phyloP scores from a whole-genome alignment of 2,797 vertebrate genomes.

The Yasuhikotakia modesta region DNA sequence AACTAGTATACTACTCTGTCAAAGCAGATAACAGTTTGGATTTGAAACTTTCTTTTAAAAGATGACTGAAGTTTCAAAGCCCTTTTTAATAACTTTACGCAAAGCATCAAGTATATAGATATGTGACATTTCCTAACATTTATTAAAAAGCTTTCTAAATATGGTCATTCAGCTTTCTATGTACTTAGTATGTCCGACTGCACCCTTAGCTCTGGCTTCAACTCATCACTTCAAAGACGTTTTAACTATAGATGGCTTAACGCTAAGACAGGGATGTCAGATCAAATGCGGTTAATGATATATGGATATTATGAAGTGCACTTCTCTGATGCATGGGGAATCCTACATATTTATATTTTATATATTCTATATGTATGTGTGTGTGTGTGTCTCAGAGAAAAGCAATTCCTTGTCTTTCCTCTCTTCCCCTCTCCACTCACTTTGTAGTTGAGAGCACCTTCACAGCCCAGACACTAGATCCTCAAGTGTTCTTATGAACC shows the following conservation, averaged over 20 bases:
- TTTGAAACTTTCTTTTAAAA: neutral
- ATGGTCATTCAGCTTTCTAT: neutral
- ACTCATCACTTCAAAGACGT: neutral
- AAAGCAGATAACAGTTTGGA: neutral
- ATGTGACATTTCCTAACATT: neutral
- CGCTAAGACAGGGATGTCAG: neutral
- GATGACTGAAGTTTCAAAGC: neutral
- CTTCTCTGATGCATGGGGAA: conserved; percentile 1
- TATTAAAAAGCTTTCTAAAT: neutral
- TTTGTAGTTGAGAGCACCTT: conserved; percentile 71
- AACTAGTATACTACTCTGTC: neutral
- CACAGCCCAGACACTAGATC: conserved; percentile 65
- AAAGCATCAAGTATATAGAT: neutral
- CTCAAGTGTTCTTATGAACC: conserved; percentile 69
- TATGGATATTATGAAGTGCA: conserved; percentile 9
- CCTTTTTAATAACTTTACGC: neutral
- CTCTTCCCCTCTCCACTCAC: conserved; percentile 42
- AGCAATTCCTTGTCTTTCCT: conserved; percentile 40
- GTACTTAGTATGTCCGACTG: neutral
- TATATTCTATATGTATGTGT: neutral
- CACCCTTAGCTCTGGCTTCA: conserved; percentile 2
- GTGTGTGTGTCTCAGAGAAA: conserved; percentile 23
- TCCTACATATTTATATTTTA: neutral
- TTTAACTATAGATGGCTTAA: conserved; percentile 16
- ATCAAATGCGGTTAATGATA: conserved; percentile 8